Evolutionary conservation across 2,888 invertebrate species (phyloP), one percentile per base, ranked within the genome.

Genomic region (Nymphalis urticae): DNA sequence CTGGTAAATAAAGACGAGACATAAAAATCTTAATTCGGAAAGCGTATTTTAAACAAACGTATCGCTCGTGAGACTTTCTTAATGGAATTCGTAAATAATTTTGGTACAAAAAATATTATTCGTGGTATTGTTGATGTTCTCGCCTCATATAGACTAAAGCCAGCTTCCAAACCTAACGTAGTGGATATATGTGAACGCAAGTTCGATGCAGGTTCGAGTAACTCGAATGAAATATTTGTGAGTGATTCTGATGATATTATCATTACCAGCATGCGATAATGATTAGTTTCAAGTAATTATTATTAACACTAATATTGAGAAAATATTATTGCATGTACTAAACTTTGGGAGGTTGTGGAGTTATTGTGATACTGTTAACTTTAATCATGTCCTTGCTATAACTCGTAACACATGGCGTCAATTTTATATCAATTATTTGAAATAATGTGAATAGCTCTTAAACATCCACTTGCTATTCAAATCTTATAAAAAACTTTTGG

Each of bases 61-160:
- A 36, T 10, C 36, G 9, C 9, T 36, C 36, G 8, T 36, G 36
- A 36, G 8, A 36, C 10, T 36, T 36, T 36, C 10, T n/a, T 48
- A 48, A 48, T 48, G 17, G 3, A 48, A 19, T 19, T 50, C 50
- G 19, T n/a, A n/a, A 19, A 19, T 19, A 1, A 50, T 19, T 21
- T 51, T 21, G 51, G 16, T 17, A 56, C 3, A 17, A 56, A 16
- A 1, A 9, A 56, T 32, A 32, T 56, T 36, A 9, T 56, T 36
- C 42, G 13, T 19, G 32, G 16, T 64, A 47, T 58, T 66, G 64
- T 68, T 72, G 75, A 71, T 64, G 75, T 83, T 83, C 78, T 79
- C 72, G 77, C 77, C 80, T 72, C 61, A 64, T 48, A 76, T 70
- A 79, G 76, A 83, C 81, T 85, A 84, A 85, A 72, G 86, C 86